phyloP scores from a whole-genome alignment of 2,888 invertebrate genomes.

The Polylopha cassiicola region DNA sequence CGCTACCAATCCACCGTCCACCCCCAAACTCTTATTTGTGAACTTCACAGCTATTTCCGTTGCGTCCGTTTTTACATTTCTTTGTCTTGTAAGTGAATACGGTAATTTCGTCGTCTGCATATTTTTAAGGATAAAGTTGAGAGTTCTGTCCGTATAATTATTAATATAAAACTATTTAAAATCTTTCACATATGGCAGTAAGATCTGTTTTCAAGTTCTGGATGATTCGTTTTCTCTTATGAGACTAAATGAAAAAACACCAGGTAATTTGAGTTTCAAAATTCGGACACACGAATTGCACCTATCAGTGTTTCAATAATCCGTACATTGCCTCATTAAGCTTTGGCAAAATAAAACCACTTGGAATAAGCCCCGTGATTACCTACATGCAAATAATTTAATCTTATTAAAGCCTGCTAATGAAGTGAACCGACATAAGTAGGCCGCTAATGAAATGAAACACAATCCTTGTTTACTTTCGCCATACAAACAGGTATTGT shows the following conservation, averaged over 20 bases:
- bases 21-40: constrained; percentile 45
- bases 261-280: too few relatives aligned
- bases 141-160: too few relatives aligned
- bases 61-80: constrained; percentile 42
- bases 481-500: constrained; percentile 35
- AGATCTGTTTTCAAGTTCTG: too few relatives aligned
- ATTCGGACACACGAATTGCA: too few relatives aligned
- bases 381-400: constrained; percentile 37
- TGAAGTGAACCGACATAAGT: constrained; percentile 39
- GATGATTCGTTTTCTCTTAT: too few relatives aligned
- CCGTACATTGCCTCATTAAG: constrained; percentile 12
- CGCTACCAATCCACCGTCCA: constrained; percentile 31
- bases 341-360: constrained; percentile 16
- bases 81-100: constrained; percentile 28
- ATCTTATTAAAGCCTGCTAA: constrained; percentile 47
- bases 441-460: constrained; percentile 49
- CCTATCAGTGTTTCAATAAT: too few relatives aligned
- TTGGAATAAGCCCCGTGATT: constrained; percentile 11
- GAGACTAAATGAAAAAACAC: too few relatives aligned
- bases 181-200: too few relatives aligned
- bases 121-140: too few relatives aligned
- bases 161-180: too few relatives aligned
- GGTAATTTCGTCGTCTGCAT: constrained; percentile 1
- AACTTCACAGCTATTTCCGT: constrained; percentile 48
- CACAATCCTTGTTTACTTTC: constrained; percentile 44